Percentiles rank a stretch among this genome's conserved stretches.
These are phyloP conservation scores for Epinephelus awoara DNA, from an alignment of 2,797 vertebrate genomes.

Conservation along the genomic window DNA sequence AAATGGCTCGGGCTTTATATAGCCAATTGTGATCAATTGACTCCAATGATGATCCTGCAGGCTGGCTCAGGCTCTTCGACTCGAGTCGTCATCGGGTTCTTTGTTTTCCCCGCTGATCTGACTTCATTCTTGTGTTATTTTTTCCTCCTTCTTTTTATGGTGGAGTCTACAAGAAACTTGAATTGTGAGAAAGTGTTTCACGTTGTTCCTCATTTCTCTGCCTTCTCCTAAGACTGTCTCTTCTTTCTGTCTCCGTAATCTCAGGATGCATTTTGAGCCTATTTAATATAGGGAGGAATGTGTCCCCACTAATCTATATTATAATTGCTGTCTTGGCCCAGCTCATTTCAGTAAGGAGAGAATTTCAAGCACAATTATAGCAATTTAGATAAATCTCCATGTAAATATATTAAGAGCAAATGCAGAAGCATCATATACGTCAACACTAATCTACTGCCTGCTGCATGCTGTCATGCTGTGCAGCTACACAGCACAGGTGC, in stretches of 20 bases:
- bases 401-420: neutral
- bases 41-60: conserved; percentile 6
- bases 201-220: neutral
- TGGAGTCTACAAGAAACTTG: neutral
- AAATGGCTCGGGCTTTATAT: conserved; percentile 22
- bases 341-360: conserved; percentile 6
- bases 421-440: neutral
- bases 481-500: conserved; percentile 59
- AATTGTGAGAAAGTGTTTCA: neutral
- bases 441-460: neutral
- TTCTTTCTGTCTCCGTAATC: neutral
- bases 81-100: neutral
- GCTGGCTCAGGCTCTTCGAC: neutral
- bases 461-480: conserved; percentile 9
- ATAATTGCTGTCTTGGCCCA: no score
- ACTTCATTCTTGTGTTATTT: neutral
- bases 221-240: neutral
- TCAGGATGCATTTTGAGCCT: neutral
- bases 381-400: conserved; percentile 5
- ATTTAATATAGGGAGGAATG: neutral
- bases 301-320: no score
- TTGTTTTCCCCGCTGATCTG: neutral
- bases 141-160: neutral
- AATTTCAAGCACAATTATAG: neutral
- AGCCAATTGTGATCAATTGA: conserved; percentile 18